A percentile compares a stretch with the other conserved stretches of the same genome.
Evolutionary conservation across 2,888 invertebrate species (phyloP).

Genomic region (Campaea margaritaria): DNA sequence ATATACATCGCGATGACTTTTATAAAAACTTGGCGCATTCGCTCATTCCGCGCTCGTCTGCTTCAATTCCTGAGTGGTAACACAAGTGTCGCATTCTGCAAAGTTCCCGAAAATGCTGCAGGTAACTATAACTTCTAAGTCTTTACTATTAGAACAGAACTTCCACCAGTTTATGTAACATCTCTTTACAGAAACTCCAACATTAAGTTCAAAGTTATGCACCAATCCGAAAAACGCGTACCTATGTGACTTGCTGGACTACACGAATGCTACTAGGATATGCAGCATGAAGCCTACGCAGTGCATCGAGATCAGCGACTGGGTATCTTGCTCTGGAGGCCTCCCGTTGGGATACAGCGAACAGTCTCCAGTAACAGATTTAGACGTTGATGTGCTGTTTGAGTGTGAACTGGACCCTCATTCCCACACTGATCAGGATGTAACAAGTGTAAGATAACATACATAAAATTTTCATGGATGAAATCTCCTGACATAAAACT

Average conservation of each 20-base stretch:
- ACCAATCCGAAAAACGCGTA: constrained; percentile 84
- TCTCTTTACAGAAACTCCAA: constrained; percentile 75
- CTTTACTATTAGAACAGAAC: not conserved
- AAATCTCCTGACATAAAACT: too few relatives aligned
- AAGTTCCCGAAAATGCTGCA: constrained; percentile 83
- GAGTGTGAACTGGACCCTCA: constrained; percentile 81
- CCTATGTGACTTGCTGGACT: constrained; percentile 86
- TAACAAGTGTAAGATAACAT: constrained; percentile 59
- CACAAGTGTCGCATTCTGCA: constrained; percentile 86
- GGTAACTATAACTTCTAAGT: constrained; percentile 51
- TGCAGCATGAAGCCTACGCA: constrained; percentile 81
- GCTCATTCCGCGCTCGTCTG: constrained; percentile 88
- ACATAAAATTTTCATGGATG: not conserved
- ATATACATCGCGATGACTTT: constrained; percentile 94
- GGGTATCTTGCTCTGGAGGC: constrained; percentile 76
- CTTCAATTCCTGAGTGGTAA: constrained; percentile 85
- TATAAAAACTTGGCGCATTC: constrained; percentile 92
- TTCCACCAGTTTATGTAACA: constrained; percentile 27
- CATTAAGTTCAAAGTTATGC: constrained; percentile 83
- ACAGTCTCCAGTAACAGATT: constrained; percentile 61
- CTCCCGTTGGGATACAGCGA: constrained; percentile 72
- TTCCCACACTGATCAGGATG: constrained; percentile 61
- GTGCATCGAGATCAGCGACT: constrained; percentile 75
- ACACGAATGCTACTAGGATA: constrained; percentile 77
- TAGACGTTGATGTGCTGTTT: constrained; percentile 75